Evolutionary conservation across 1,140 invertebrate species (phyloP), one percentile per base, ranked within the genome.

Genomic region (Drosophila melanica): DNA sequence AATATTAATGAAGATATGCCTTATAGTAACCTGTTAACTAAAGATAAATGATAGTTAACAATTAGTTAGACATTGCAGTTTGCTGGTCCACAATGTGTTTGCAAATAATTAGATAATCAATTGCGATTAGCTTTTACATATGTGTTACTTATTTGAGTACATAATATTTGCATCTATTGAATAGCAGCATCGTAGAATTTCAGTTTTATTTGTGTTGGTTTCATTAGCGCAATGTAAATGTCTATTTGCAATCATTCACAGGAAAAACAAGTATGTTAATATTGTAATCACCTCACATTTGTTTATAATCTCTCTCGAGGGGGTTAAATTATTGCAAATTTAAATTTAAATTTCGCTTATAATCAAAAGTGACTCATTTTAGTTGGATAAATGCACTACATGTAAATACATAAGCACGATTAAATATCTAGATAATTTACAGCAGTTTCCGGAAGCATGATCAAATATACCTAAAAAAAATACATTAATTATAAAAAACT

Each of bases 261-360:
- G 8, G 9, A 20, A 14, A 67, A 55, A n/a, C 39, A 41, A 50
- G 35, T 47, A 50, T 59, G 65, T 9, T 20, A 41, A 60, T 58
- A 35, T 23, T 1, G 1, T 16, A 64, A 23, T 54, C n/a, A 44
- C 3, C 1, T 44, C 27, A 50, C 45, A 14, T n/a, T 27, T n/a
- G 20, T 27, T 48, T 27, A 48, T 14, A 30, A 3, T 27, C 16
- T 4, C 20, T 6, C 12, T 30, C 12, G 6, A 3, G 2, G 3
- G 12, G 47, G 47, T 12, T 48, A 27, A 27, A 27, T 30, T 27
- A n/a, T 30, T 69, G 33, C 18, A 37, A 42, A 51, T 35, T 10
- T 53, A 45, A 45, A n/a, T 14, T 23, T 2, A 53, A 53, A 33
- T 3, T 12, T 10, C 11, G 20, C 30, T 50, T 30, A n/a, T 20